phyloP scores from a whole-genome alignment of 2,797 vertebrate species.

The Falco biarmicus region DNA sequence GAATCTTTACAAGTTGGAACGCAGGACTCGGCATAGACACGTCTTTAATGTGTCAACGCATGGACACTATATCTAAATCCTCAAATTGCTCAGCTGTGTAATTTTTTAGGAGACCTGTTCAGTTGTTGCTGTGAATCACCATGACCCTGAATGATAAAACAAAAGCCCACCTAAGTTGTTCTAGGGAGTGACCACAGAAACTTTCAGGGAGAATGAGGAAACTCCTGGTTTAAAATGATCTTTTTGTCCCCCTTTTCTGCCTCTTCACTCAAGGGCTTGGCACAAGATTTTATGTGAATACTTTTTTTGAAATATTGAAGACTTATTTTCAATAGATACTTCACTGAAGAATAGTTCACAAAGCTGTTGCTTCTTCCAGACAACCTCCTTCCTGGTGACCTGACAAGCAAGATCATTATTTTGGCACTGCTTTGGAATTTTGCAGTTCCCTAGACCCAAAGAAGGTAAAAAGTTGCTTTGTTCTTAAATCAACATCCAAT shows the following conservation, averaged over 20 bases:
- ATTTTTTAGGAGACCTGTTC: background rate
- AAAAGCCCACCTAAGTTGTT: background rate
- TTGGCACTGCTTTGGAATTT: background rate
- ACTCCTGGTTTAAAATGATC: background rate
- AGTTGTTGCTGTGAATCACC: background rate
- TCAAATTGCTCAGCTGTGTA: background rate
- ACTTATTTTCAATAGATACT: background rate
- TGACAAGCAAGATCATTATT: background rate
- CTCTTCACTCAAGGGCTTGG: background rate
- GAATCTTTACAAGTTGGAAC: background rate
- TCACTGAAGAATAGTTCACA: background rate
- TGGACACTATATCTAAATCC: background rate
- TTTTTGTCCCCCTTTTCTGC: background rate
- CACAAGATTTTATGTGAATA: background rate
- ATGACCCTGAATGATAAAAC: background rate
- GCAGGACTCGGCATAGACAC: background rate
- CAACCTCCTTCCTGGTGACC: background rate
- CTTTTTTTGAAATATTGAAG: background rate
- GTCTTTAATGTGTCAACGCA: background rate
- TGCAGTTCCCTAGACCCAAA: background rate
- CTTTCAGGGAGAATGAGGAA: background rate
- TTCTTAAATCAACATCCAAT: background rate
- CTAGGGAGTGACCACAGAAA: background rate
- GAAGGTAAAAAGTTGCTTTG: background rate
- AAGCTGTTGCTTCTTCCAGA: background rate